Conservation (phyloP, 2,888 invertebrate genomes). For the Acanthoscelides obtectus region DNA sequence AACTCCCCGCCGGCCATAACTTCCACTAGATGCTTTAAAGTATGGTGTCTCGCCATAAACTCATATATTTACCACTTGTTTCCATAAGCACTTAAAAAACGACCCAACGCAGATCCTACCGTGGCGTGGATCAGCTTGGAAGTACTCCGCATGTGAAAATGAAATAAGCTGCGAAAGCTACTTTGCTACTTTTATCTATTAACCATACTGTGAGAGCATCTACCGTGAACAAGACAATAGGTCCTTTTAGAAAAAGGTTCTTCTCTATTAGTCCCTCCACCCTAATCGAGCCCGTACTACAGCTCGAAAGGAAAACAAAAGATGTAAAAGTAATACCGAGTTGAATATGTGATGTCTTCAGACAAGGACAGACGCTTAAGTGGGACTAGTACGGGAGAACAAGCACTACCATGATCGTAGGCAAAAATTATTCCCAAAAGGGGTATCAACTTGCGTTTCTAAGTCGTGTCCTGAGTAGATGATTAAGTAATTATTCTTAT, state of each 20-base stretch:
- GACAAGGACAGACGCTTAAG: constrained; percentile 1
- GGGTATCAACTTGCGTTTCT: neutral
- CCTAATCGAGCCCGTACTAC: neutral
- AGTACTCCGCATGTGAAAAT: neutral
- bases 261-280: neutral
- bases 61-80: no score
- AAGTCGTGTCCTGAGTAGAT: no score
- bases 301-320: constrained; percentile 11
- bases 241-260: neutral
- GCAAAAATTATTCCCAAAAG: neutral
- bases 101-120: no score
- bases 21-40: no score
- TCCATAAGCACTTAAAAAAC: no score
- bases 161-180: neutral
- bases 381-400: neutral
- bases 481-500: no score
- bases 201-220: neutral
- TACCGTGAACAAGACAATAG: neutral
- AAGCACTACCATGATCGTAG: neutral
- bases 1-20: no score
- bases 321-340: constrained; percentile 45
- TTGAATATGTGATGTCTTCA: constrained; percentile 48
- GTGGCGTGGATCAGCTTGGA: no score
- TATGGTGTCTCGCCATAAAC: no score
- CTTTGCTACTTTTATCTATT: neutral